A percentile compares a stretch with the other conserved stretches of the same genome.
Evolutionary conservation across 2,113 vertebrate species (phyloP).

Genomic region (Falco punctatus): DNA sequence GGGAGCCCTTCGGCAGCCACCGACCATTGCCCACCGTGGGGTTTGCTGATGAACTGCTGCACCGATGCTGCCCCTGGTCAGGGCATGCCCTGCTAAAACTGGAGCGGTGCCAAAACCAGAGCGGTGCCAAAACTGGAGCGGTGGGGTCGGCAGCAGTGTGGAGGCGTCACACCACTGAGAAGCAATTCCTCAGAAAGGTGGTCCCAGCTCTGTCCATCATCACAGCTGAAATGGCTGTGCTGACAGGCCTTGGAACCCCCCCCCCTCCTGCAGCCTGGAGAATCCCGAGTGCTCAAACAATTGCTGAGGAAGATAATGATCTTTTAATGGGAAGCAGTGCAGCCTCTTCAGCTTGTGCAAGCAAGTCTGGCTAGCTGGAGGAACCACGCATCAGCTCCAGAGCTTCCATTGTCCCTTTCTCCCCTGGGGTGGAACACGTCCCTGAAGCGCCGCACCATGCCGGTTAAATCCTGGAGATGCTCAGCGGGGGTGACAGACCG

Average conservation of each 20-base stretch:
- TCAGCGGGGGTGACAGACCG: background rate
- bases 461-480: background rate
- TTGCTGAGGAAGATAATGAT: background rate
- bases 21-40: accelerated
- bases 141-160: accelerated
- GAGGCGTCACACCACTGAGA: accelerated
- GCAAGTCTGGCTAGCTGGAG: background rate
- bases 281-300: background rate
- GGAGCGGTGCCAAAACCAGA: background rate
- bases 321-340: background rate
- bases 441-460: background rate
- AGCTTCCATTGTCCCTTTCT: background rate
- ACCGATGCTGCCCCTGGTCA: background rate
- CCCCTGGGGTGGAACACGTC: background rate
- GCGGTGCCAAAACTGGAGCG: background rate
- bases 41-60: background rate
- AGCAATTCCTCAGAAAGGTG: background rate
- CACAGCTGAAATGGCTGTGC: background rate
- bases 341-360: background rate
- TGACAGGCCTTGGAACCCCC: background rate
- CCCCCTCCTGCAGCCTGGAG: background rate
- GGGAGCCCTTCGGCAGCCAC: background rate
- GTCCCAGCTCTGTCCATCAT: background rate
- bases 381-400: accelerated
- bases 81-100: too few species aligned